phyloP scores from a whole-genome alignment of 2,797 vertebrate species.

The Adelosebastes latens region DNA sequence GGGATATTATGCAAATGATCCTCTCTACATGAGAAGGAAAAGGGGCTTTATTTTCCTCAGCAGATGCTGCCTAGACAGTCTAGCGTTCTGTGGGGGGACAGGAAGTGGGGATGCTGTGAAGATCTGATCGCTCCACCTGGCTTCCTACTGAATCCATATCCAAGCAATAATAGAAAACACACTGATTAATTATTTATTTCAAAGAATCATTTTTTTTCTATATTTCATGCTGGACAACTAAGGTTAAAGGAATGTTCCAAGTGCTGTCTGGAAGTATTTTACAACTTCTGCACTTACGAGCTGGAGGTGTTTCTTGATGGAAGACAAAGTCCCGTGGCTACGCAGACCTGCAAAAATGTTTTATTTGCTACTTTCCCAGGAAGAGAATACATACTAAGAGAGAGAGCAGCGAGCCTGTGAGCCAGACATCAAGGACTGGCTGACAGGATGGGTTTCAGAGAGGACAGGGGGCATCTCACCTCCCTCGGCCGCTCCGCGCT shows the following conservation, averaged over 20 bases:
- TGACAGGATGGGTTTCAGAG: constrained; percentile 68
- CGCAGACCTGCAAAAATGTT: constrained; percentile 71
- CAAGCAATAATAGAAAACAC: constrained; percentile 79
- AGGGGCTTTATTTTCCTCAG: constrained; percentile 85
- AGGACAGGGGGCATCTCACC: constrained; percentile 75
- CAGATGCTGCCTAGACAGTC: constrained; percentile 85
- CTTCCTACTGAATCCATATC: constrained; percentile 79
- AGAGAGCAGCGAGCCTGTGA: constrained; percentile 44
- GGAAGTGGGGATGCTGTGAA: constrained; percentile 78
- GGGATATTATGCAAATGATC: constrained; percentile 89
- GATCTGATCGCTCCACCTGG: constrained; percentile 82
- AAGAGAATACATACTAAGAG: constrained; percentile 64
- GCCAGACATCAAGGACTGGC: constrained; percentile 67
- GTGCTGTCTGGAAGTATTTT: constrained; percentile 78
- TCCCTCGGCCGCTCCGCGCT: constrained; percentile 63
- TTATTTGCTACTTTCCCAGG: constrained; percentile 80
- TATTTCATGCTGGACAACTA: constrained; percentile 71
- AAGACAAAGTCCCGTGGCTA: constrained; percentile 76
- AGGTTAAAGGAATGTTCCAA: constrained; percentile 81
- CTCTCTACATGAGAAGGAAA: constrained; percentile 85
- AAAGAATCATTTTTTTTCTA: constrained; percentile 46
- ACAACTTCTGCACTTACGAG: constrained; percentile 74
- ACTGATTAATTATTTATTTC: constrained; percentile 77
- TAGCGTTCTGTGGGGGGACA: constrained; percentile 74
- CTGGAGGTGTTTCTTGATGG: constrained; percentile 80